Evolutionary conservation across 2,888 invertebrate species (phyloP), one percentile per base, ranked within the genome.

Genomic region (Spilosoma lubricipeda): DNA sequence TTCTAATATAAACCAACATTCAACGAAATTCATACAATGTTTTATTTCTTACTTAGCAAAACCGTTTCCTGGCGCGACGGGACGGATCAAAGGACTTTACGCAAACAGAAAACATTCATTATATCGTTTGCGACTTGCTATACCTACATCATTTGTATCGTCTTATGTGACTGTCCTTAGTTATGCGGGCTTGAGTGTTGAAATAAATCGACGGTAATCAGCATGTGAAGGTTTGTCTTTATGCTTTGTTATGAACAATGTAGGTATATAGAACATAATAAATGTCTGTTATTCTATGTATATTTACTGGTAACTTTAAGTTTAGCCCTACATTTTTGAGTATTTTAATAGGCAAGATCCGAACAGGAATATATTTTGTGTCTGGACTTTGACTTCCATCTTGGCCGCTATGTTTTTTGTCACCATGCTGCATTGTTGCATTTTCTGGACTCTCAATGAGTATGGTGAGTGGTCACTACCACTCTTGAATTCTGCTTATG

Each of bases 31-130:
- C 77, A 74, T 56, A 67, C 73, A 74, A 75, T 78, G 79, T 80
- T 78, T 80, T 77, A 73, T 80, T 79, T 78, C 74, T 72, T 79
- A 77, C 73, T 81, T 76, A 80, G 82, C 76, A 79, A 77, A 75
- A 85, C 73, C 76, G 81, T 77, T 84, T 67, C 77, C 78, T 76
- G 79, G 70, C 36, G n/a, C 64, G 64, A 71, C 76, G 75, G 81
- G 76, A 73, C 76, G 75, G 82, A 84, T 85, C 85, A 84, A 84
- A 84, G 84, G 76, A 76, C 48, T 74, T 59, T 74, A 72, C 33
- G 76, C 77, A 75, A 84, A 84, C 82, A 84, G 78, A 80, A 80
- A 77, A 76, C 73, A 72, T 78, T 78, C 64, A 72, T 75, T 71
- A 74, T 75, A 79, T 75, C 75, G 76, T 81, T 81, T 76, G 78